These are phyloP conservation scores for Diadema setosum DNA, from an alignment of 35 echinoderm and acorn worm genomes.

Conservation along the genomic window DNA sequence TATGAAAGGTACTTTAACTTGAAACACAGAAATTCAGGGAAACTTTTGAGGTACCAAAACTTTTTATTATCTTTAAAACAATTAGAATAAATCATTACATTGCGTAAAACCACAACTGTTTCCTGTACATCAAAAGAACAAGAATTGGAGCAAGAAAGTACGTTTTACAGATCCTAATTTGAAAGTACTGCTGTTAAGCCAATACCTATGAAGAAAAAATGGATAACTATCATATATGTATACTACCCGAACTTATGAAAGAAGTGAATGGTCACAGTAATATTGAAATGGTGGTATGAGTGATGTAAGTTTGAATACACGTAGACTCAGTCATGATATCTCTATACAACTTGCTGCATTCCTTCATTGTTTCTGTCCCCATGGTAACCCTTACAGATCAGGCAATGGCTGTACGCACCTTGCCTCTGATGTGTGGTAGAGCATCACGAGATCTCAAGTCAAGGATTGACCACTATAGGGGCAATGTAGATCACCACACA, in stretches of 20 bases:
- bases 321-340: not conserved
- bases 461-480: slow-evolving; percentile 61
- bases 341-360: not conserved
- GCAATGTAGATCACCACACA: slow-evolving; percentile 32
- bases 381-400: slow-evolving; percentile 83
- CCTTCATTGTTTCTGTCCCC: not conserved
- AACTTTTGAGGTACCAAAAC: too few species aligned
- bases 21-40: too few species aligned
- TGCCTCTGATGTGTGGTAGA: slow-evolving; percentile 62
- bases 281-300: not conserved
- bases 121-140: too few species aligned
- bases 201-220: too few species aligned
- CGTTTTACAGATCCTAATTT: too few species aligned
- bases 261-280: not conserved
- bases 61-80: too few species aligned
- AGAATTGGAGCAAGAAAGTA: too few species aligned
- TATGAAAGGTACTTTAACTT: too few species aligned
- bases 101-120: too few species aligned
- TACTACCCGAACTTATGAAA: not conserved
- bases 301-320: not conserved
- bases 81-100: too few species aligned
- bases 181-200: too few species aligned
- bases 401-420: slow-evolving; percentile 66
- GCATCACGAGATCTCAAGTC: slow-evolving; percentile 73
- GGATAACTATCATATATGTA: too few species aligned